Conservation (phyloP, 2,113 vertebrate species). For the Channa maculata region DNA sequence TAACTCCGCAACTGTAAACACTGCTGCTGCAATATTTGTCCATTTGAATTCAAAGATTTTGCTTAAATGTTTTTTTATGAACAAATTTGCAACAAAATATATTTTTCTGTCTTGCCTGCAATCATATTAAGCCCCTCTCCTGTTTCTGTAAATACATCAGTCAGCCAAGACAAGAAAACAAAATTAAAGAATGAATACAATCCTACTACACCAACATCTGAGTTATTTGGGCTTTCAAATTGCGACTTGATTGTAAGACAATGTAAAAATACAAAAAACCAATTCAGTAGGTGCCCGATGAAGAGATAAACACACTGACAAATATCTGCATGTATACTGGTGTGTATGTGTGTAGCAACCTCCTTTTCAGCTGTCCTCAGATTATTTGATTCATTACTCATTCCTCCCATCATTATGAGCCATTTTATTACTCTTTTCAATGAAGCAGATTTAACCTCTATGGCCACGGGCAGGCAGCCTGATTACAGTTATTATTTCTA, state of each 20-base stretch:
- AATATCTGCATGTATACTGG: constrained; percentile 8
- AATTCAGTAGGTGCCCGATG: not conserved
- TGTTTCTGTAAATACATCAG: not conserved
- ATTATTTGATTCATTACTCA: constrained; percentile 71
- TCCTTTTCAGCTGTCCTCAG: constrained; percentile 45
- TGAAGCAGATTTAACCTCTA: constrained; percentile 68
- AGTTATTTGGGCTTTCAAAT: not conserved
- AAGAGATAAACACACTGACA: not conserved
- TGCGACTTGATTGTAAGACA: not conserved
- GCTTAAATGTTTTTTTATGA: not conserved
- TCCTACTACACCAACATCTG: not conserved
- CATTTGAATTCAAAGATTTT: not conserved
- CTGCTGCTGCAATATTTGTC: not conserved
- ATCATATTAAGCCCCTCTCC: not conserved
- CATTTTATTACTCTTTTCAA: constrained; percentile 73
- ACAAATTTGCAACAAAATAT: too few species aligned
- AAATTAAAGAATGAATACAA: not conserved
- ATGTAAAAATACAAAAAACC: not conserved
- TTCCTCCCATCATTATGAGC: constrained; percentile 59
- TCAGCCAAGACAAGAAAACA: not conserved
- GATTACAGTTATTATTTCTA: constrained; percentile 84
- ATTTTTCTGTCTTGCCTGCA: not conserved
- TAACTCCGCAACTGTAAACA: too few species aligned
- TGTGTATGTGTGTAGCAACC: constrained; percentile 17
- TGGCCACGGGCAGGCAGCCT: constrained; percentile 64